These are phyloP conservation scores for Choreutis nemorana DNA, from an alignment of 2,888 invertebrate genomes.

Conservation along the genomic window DNA sequence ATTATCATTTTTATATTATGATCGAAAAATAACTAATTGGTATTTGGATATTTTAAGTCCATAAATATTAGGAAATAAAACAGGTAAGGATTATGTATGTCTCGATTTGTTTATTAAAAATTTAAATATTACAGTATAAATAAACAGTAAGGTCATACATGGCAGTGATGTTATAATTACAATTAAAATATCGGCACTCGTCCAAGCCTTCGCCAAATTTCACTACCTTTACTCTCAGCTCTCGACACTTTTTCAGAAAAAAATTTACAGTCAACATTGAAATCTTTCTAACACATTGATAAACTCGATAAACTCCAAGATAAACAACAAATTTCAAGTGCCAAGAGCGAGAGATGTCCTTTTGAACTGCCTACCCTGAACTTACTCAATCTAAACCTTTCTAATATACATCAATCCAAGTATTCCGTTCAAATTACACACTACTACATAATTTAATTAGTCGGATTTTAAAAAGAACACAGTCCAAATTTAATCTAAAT, in stretches of 20 bases:
- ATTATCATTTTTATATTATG: no score
- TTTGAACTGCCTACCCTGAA: conserved; percentile 34
- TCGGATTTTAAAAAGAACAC: no score
- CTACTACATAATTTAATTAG: no score
- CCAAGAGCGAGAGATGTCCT: conserved; percentile 22
- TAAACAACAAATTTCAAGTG: conserved; percentile 37
- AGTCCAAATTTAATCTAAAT: no score
- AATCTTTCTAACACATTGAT: conserved; percentile 45
- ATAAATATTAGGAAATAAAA: no score
- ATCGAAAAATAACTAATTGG: no score
- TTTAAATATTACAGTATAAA: conserved; percentile 59
- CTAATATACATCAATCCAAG: conserved; percentile 38
- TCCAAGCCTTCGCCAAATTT: conserved; percentile 33
- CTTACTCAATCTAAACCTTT: conserved; percentile 29
- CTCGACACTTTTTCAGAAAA: conserved; percentile 29
- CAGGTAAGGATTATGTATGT: no score
- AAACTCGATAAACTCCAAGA: conserved; percentile 45
- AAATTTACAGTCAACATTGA: conserved; percentile 42
- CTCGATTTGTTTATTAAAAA: conserved; percentile 57
- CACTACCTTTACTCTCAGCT: conserved; percentile 14
- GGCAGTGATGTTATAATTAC: conserved; percentile 59
- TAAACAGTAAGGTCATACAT: conserved; percentile 65
- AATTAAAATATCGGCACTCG: conserved; percentile 43
- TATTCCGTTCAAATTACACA: conserved; percentile 24
- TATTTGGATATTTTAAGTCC: no score